Percentiles rank a stretch among this genome's conserved stretches.
These are phyloP conservation scores for Tanypteryx hageni DNA, from an alignment of 2,888 invertebrate species.

Conservation along the genomic window DNA sequence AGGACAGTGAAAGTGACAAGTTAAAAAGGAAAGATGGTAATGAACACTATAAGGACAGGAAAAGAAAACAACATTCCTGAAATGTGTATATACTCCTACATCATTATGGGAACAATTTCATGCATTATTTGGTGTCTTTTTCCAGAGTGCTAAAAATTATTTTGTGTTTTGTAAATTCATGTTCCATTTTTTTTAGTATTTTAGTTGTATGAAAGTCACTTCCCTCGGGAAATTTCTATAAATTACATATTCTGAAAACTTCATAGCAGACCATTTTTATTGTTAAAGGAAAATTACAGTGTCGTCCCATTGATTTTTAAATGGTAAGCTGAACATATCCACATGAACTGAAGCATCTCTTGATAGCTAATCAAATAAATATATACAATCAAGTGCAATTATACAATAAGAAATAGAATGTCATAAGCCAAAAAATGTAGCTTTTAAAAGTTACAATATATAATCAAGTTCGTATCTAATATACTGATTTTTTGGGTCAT, in stretches of 20 bases:
- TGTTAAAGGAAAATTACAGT: slow-evolving; percentile 38
- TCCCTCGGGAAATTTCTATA: not conserved
- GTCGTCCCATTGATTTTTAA: not conserved
- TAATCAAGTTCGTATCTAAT: slow-evolving; percentile 96
- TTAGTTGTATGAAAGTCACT: not conserved
- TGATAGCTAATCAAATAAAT: slow-evolving; percentile 34
- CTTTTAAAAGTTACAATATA: slow-evolving; percentile 82
- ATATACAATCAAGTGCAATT: slow-evolving; percentile 36
- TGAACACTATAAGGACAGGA: slow-evolving; percentile 17
- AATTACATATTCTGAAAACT: slow-evolving; percentile 2
- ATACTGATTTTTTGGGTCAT: slow-evolving; percentile 96
- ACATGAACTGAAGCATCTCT: slow-evolving; percentile 13
- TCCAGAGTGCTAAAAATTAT: not conserved
- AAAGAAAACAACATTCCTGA: slow-evolving; percentile 31
- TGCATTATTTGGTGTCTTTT: not conserved
- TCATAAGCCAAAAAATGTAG: not conserved
- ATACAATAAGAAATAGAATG: not conserved
- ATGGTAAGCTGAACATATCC: not conserved
- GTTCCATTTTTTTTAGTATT: not conserved
- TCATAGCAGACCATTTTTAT: slow-evolving; percentile 34
- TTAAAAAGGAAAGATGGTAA: slow-evolving; percentile 44
- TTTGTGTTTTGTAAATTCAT: not conserved
- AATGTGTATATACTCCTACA: not conserved
- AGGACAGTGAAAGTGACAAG: not conserved
- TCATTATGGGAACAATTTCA: slow-evolving; percentile 9